phyloP scores from a whole-genome alignment of 30 jellyfish, hydroid and myxozoan species.

The Aurelia sp. region DNA sequence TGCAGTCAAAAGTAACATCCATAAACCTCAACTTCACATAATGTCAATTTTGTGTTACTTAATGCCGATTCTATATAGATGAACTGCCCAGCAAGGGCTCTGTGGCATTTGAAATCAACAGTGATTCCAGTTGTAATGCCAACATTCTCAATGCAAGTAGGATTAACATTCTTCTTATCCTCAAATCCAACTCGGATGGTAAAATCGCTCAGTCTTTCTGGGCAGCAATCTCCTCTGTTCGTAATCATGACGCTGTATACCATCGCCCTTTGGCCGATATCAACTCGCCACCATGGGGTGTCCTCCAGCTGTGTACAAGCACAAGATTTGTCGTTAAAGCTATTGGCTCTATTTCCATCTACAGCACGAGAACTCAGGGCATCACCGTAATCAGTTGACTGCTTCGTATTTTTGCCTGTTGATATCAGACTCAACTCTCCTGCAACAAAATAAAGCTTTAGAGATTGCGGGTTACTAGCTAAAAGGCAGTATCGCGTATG shows the following conservation, averaged over 20 bases:
- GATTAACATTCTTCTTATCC: neutral
- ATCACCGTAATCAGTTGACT: no score
- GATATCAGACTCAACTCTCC: no score
- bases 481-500: no score
- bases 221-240: constrained; percentile 13
- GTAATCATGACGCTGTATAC: neutral
- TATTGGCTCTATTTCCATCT: neutral
- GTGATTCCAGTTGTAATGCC: neutral
- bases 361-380: neutral
- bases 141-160: neutral
- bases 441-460: no score
- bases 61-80: neutral
- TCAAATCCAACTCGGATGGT: constrained; percentile 12
- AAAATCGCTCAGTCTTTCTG: neutral
- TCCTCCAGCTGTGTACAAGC: neutral
- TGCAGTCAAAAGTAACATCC: neutral
- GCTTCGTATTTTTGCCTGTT: no score
- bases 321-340: neutral
- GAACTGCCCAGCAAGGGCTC: neutral
- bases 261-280: neutral
- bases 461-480: no score
- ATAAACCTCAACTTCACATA: neutral
- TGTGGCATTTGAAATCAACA: neutral
- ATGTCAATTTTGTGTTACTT: neutral
- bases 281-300: constrained; percentile 7